A percentile compares a stretch with the other conserved stretches of the same genome.
These are phyloP conservation scores for Spilosoma lubricipeda DNA, from an alignment of 2,888 invertebrate species.

Conservation along the genomic window DNA sequence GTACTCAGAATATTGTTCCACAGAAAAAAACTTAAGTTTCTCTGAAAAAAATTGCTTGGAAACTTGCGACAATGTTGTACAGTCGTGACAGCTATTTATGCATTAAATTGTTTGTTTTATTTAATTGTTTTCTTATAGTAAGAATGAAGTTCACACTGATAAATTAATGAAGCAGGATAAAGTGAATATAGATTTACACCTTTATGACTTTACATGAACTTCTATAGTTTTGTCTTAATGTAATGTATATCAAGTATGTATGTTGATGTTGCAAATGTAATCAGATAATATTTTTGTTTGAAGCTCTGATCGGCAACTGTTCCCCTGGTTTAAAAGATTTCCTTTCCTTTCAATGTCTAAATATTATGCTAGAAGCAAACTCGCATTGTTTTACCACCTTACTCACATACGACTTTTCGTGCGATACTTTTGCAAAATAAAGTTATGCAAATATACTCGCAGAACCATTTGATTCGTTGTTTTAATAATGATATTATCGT, in stretches of 20 bases:
- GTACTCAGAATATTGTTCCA: constrained; percentile 58
- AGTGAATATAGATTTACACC: too few relatives aligned
- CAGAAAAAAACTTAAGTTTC: constrained; percentile 45
- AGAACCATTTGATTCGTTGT: constrained; percentile 49
- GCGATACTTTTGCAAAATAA: constrained; percentile 36
- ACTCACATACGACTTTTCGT: constrained; percentile 35
- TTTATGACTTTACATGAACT: not conserved
- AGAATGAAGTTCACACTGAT: constrained; percentile 1
- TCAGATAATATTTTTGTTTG: not conserved
- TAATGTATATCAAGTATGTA: not conserved
- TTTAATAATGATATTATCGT: constrained; percentile 50
- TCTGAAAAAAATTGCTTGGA: constrained; percentile 29
- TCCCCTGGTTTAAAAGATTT: not conserved
- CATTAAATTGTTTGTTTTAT: constrained; percentile 22
- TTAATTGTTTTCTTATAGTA: constrained; percentile 13
- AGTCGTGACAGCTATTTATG: constrained; percentile 22
- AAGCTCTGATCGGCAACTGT: not conserved
- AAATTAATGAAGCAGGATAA: not conserved
- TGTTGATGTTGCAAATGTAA: not conserved
- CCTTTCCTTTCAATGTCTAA: not conserved
- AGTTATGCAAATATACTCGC: constrained; percentile 38
- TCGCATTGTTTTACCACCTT: constrained; percentile 14
- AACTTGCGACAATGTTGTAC: constrained; percentile 16
- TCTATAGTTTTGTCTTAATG: not conserved
- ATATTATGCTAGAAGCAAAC: constrained; percentile 33